These are phyloP conservation scores for Desoria tigrina DNA, from an alignment of 2,888 invertebrate species.

Conservation along the genomic window DNA sequence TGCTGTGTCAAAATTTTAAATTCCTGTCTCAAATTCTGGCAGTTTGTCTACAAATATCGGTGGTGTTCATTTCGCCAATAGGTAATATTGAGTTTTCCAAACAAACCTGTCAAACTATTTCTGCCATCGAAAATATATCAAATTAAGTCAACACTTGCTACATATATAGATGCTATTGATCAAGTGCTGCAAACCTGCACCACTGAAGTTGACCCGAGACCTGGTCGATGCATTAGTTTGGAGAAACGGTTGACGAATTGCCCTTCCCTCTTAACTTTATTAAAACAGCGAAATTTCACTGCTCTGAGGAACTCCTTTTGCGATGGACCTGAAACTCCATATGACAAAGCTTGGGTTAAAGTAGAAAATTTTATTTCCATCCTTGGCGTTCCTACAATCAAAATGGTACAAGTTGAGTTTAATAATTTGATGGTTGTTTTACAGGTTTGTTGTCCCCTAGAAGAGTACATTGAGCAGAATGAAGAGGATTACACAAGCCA, in stretches of 20 bases:
- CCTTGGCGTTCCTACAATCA: too few relatives aligned
- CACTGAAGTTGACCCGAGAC: background rate
- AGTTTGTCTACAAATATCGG: too few relatives aligned
- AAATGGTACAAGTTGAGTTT: too few relatives aligned
- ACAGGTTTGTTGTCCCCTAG: constrained; percentile 47
- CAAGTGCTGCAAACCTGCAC: background rate
- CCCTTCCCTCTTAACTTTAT: constrained; percentile 21
- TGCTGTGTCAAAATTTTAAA: too few relatives aligned
- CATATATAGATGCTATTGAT: background rate
- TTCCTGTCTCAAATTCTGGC: too few relatives aligned
- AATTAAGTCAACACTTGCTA: too few relatives aligned
- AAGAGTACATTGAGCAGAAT: constrained; percentile 27
- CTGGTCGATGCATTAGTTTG: constrained; percentile 39
- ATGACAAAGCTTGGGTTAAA: constrained; percentile 13
- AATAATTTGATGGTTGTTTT: too few relatives aligned
- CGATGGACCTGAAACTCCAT: constrained; percentile 12
- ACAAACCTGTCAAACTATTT: too few relatives aligned
- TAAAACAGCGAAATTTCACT: constrained; percentile 32
- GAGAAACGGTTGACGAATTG: constrained; percentile 29
- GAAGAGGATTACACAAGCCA: constrained; percentile 26
- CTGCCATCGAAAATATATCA: too few relatives aligned
- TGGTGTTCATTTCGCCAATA: too few relatives aligned
- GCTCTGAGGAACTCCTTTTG: constrained; percentile 28
- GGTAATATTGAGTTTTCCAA: too few relatives aligned
- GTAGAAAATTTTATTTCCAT: too few relatives aligned